Evolutionary conservation across 2,113 vertebrate genomes (phyloP), one percentile per base, ranked within the genome.

Genomic region (Lepisosteus oculatus): DNA sequence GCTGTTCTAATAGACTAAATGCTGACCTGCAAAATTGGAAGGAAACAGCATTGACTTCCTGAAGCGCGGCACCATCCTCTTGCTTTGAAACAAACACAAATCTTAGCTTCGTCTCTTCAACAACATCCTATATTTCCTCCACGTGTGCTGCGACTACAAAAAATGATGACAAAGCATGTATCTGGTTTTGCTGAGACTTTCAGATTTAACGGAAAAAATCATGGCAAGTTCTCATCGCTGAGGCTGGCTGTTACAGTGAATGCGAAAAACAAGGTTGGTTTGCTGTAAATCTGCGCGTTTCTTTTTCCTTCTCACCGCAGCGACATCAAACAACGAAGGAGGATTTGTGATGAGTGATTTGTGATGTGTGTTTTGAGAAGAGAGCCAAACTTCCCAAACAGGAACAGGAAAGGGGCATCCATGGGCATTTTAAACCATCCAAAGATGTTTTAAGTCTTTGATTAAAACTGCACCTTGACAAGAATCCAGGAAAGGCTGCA

Each of bases 261-360:
- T 29, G 56, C 7, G 17, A 64, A 64, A 29, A 15, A 9, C 62
- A n/a, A 61, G 17, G 59, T 61, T 15, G 7, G 13, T n/a, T 59
- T 41, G 3, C 17, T 64, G 41, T 41, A 9, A 43, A 41, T 69
- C 14, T 69, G 17, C 41, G 75, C 77, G 71, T 74, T 85, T 72
- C 76, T 71, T 77, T 8, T 65, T 67, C 69, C 78, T 42, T 74
- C 72, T 74, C 71, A 72, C 56, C 75, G 68, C 2, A 65, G 68
- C 73, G 15, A 74, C 71, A 67, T 95, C 93, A 98, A 78, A 99
- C 98, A 82, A 99, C 87, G 44, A 99, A 99, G 0, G 97, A 99
- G 7, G 96, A 98, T 85, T 99, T 99, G 90, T 99, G 97, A 29
- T 29, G 29, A 29, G 29, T 29, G 1, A 29, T 29, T 29, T 29